Base-by-base conservation (phyloP, 1,140 invertebrate genomes). In the Sitophilus oryzae region DNA sequence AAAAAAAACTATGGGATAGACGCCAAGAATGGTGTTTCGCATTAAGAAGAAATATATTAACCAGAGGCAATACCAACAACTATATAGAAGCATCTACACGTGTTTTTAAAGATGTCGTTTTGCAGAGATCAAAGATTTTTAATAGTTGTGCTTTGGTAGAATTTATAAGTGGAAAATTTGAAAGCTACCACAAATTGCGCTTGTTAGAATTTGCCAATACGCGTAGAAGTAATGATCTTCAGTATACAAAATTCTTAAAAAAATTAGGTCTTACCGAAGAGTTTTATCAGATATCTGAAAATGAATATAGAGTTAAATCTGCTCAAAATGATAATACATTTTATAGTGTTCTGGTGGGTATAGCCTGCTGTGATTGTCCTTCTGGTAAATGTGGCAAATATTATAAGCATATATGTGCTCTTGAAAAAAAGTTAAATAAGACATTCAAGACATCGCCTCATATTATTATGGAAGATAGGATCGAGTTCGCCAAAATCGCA, bases 131-230 rank as follows among this genome's bases (percentile, higher is more conserved):
- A 9, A 48, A 48, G 19, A 25, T 38, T 18, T 50, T 50, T 41
- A 50, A 41, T 41, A 19, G 2, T 38, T 50, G 34, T 50, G 47
- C 47, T 44, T 50, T 44, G 15, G 47, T 50, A 23, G 47, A 50
- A 38, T 50, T 50, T 50, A 50, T 50, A 41, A n/a, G 10, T 20
- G 21, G 21, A 2, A 23, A 19, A 18, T 50, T 50, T 50, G 34
- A 50, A 41, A 38, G 34, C 21, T 50, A 50, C 21, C 36, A 50
- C 37, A n/a, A n/a, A n/a, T n/a, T n/a, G n/a, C n/a, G n/a, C n/a
- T n/a, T n/a, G n/a, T n/a, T n/a, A n/a, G n/a, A 50, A 47, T n/a
- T 30, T 47, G 8, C 4, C 15, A 47, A 47, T 47, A 11, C 44
- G 9, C 44, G 30, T 36, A 47, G 30, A 34, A 30, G 5, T n/a